Base-by-base conservation (phyloP, 2,797 vertebrate genomes). In the Odontamblyopus lacepedii region DNA sequence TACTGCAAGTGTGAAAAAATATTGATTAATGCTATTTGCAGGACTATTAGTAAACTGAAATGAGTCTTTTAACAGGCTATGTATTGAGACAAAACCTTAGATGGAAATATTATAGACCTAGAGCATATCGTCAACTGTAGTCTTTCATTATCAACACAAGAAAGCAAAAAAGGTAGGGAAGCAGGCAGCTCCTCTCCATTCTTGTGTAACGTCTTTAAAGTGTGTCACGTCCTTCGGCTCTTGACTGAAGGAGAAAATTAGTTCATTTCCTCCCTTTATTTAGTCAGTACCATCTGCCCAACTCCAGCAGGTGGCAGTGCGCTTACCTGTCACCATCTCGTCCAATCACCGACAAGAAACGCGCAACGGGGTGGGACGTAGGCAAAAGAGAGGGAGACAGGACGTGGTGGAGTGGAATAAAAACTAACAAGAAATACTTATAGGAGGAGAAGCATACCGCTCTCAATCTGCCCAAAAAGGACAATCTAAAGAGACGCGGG, bases 221-320 rank as follows among this genome's bases (percentile, higher is more conserved):
- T 67, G 48, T 63, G 30, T 35, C 68, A 60, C 65, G 65, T 67
- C 65, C 65, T 67, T 53, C 48, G 48, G 66, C 84, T 78, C 75
- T 26, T 16, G 15, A 60, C 41, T 18, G 48, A 61, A 77, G 79
- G 71, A 80, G 63, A 83, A 74, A 78, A 82, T 75, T 11, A 83
- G 80, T 85, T 84, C 68, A 81, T 70, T 78, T 81, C 79, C 74
- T 82, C 73, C 63, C 73, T 74, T 81, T 67, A 78, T 81, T 78
- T 76, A 67, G 48, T 44, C 23, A 44, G 64, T 19, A 53, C 65
- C 65, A 60, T 27, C 57, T 60, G 27, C 19, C 69, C 50, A 72
- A 35, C 68, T 72, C 91, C 92, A 89, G 85, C 77, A 92, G 93
- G 89, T 83, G 93, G 91, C 87, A 77, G 69, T 79, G 74, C 41